Base-by-base conservation (phyloP, 1,140 invertebrate genomes). In the Pachypsylla venusta region DNA sequence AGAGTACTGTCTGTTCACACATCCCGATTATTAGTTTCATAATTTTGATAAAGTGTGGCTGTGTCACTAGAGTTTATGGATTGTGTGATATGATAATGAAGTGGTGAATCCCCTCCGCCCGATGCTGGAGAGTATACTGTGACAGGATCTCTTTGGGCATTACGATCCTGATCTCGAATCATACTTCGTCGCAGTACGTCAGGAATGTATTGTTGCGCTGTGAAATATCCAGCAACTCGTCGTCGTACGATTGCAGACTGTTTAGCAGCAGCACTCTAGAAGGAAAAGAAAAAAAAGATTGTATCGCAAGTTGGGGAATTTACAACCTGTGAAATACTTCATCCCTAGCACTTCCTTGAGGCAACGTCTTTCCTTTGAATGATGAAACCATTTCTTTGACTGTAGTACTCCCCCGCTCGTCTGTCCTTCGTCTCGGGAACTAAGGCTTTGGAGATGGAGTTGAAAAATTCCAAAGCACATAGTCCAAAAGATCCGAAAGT, bases 61-160 rank as follows among this genome's bases (percentile, higher is more conserved):
- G 42, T 48, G n/a, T 48, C 42, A 22, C 42, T 48, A 3, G 42
- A 48, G 42, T 48, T 48, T n/a, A 48, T 48, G 42, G 42, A n/a
- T 22, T 48, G 42, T n/a, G 7, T 48, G 42, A 48, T 48, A 22
- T 48, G 42, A 19, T 48, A 48, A 22, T 48, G 42, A 3, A 48
- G 7, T n/a, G 42, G 42, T n/a, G 42, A 48, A 3, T 48, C 42
- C 4, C 42, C 42, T 22, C 42, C 42, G n/a, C 42, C 42, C 42
- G 42, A 22, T n/a, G 42, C 16, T n/a, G 16, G 22, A n/a, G 22
- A n/a, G 22, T n/a, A 19, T n/a, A 48, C 42, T 19, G 22, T n/a
- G 7, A 19, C 42, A 3, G 42, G 42, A 19, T 48, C 42, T 22
- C 42, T n/a, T n/a, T n/a, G 42, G 7, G 30, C n/a, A n/a, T 7